These are phyloP conservation scores for Andrena camellia DNA, from an alignment of 2,888 invertebrate species.

Conservation along the genomic window DNA sequence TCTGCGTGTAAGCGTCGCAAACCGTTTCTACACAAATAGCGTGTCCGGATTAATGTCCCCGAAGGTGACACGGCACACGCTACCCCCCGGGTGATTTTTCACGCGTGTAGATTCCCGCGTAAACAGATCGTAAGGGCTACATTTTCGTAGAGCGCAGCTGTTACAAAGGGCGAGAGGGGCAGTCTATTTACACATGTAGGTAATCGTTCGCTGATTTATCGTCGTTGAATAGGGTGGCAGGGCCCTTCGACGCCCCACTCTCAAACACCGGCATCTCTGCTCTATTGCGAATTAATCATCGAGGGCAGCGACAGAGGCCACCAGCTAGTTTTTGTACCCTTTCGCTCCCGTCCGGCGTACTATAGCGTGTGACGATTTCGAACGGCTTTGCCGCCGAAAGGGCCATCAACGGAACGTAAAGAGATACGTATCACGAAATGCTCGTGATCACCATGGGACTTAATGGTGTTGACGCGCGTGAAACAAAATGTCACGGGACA, in stretches of 20 bases:
- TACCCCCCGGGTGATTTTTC: constrained; percentile 57
- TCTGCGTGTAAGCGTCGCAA: background rate
- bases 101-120: constrained; percentile 56
- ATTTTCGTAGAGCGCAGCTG: constrained; percentile 63
- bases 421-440: constrained; percentile 29
- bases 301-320: constrained; percentile 19
- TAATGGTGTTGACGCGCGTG: constrained; percentile 57
- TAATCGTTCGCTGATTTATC: constrained; percentile 73
- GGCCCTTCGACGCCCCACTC: constrained; percentile 41
- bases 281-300: constrained; percentile 57
- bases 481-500: constrained; percentile 70
- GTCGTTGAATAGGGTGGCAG: constrained; percentile 46
- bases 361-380: background rate
- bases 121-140: constrained; percentile 58
- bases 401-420: constrained; percentile 11
- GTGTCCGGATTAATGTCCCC: constrained; percentile 21
- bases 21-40: constrained; percentile 6
- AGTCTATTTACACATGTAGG: constrained; percentile 72
- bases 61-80: constrained; percentile 12
- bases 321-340: background rate
- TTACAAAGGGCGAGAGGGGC: constrained; percentile 37
- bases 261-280: constrained; percentile 35
- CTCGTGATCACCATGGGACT: constrained; percentile 50
- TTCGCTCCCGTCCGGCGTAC: background rate
- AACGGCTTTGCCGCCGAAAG: background rate